Conservation (phyloP, 2,888 invertebrate genomes). For the Noctua comes region DNA sequence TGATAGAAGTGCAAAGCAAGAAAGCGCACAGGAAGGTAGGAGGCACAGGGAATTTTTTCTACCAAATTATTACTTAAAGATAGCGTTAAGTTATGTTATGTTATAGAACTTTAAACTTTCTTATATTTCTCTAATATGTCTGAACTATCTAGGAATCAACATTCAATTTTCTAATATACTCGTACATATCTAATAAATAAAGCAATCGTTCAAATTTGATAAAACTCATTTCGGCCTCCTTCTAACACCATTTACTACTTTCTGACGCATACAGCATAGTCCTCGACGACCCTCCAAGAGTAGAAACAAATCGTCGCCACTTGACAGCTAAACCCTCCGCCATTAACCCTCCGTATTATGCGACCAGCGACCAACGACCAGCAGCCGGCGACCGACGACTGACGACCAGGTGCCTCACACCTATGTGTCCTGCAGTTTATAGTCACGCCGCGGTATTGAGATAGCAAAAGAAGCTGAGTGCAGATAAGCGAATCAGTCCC, state of each 20-base stretch:
- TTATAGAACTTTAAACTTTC: background rate
- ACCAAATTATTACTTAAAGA: background rate
- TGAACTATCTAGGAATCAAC: background rate
- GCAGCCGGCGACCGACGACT: background rate
- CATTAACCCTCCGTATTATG: conserved; percentile 43
- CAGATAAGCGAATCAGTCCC: conserved; percentile 67
- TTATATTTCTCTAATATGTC: background rate
- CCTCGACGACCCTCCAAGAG: background rate
- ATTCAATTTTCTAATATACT: background rate
- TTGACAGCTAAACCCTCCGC: conserved; percentile 6
- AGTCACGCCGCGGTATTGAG: conserved; percentile 60
- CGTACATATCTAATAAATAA: background rate
- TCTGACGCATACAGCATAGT: background rate
- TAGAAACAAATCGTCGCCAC: conserved; percentile 1
- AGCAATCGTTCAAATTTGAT: background rate
- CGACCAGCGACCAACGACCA: background rate
- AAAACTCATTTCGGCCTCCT: background rate
- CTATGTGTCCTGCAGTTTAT: conserved; percentile 61
- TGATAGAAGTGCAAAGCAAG: background rate
- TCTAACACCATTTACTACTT: background rate
- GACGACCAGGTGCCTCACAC: conserved; percentile 40
- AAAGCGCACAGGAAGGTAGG: background rate
- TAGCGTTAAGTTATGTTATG: background rate
- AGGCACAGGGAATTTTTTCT: background rate
- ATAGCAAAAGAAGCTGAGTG: conserved; percentile 68